Evolutionary conservation across 2,888 invertebrate genomes (phyloP).

Genomic region (Tyria jacobaeae): DNA sequence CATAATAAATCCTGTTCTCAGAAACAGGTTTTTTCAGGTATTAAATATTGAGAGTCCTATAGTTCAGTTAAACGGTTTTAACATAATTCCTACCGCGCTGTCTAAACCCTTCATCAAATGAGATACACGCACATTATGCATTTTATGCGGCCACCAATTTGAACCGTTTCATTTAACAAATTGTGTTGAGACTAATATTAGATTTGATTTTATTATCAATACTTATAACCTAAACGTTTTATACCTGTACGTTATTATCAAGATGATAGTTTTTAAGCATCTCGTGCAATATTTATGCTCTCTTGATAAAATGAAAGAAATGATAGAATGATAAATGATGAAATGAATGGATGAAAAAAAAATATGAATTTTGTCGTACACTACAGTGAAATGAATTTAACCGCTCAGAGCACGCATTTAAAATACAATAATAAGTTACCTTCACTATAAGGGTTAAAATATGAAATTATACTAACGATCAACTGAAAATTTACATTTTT

Average conservation of each 20-base stretch:
- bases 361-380: too few relatives aligned
- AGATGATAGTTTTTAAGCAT: constrained; percentile 17
- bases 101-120: constrained; percentile 77
- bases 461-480: too few relatives aligned
- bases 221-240: constrained; percentile 60
- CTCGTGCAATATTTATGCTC: background rate
- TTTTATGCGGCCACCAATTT: constrained; percentile 79
- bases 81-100: constrained; percentile 73
- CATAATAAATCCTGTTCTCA: constrained; percentile 29
- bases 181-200: constrained; percentile 63
- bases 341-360: too few relatives aligned
- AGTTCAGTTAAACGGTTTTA: constrained; percentile 79
- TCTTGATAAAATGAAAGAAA: background rate
- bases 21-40: too few relatives aligned
- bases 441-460: too few relatives aligned
- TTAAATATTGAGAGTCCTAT: constrained; percentile 68
- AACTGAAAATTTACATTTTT: too few relatives aligned
- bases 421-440: too few relatives aligned
- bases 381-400: too few relatives aligned
- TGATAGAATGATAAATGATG: too few relatives aligned
- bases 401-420: too few relatives aligned
- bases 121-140: constrained; percentile 81
- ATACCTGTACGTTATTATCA: constrained; percentile 41
- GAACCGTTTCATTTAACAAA: constrained; percentile 76
- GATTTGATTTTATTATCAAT: constrained; percentile 65